Conservation (phyloP, 2,888 invertebrate species). For the Drosophila fungiperda region DNA sequence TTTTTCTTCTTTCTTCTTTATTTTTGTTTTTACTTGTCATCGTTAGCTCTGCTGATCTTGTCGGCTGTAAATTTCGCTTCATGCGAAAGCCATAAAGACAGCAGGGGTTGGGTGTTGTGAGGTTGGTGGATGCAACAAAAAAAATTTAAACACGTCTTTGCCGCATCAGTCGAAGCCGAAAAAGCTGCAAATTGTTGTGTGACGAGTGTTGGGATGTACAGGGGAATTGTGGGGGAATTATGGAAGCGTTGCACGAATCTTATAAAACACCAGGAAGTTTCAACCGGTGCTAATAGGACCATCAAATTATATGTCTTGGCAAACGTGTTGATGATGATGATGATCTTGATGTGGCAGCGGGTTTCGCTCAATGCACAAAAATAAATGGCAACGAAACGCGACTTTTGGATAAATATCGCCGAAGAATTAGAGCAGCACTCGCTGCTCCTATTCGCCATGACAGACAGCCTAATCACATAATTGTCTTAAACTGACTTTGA, state of each 20-base stretch:
- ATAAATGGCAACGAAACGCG: conserved; percentile 4
- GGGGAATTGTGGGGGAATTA: conserved; percentile 12
- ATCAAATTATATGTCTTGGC: conserved; percentile 23
- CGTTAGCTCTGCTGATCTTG: conserved; percentile 34
- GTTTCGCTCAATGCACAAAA: conserved; percentile 18
- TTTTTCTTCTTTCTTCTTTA: conserved; percentile 1
- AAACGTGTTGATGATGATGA: conserved; percentile 14
- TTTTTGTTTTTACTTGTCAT: conserved; percentile 10
- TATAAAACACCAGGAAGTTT: conserved; percentile 35
- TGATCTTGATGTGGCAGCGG: conserved; percentile 7
- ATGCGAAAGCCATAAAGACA: conserved; percentile 51
- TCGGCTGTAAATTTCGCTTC: conserved; percentile 26
- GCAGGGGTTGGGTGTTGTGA: not conserved
- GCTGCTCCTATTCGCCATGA: conserved; percentile 13
- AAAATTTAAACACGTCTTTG: conserved; percentile 13
- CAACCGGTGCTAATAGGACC: conserved; percentile 22
- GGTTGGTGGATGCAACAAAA: not conserved
- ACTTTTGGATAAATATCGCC: not conserved
- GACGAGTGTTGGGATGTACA: not conserved
- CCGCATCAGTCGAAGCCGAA: conserved; percentile 13
- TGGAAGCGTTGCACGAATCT: conserved; percentile 33
- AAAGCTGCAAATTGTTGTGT: conserved; percentile 22
- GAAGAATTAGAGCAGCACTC: conserved; percentile 19
- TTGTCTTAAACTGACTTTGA: conserved; percentile 19
- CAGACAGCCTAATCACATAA: conserved; percentile 38